Evolutionary conservation across 1,140 invertebrate species (phyloP).

Genomic region (Marisa cornuarietis): DNA sequence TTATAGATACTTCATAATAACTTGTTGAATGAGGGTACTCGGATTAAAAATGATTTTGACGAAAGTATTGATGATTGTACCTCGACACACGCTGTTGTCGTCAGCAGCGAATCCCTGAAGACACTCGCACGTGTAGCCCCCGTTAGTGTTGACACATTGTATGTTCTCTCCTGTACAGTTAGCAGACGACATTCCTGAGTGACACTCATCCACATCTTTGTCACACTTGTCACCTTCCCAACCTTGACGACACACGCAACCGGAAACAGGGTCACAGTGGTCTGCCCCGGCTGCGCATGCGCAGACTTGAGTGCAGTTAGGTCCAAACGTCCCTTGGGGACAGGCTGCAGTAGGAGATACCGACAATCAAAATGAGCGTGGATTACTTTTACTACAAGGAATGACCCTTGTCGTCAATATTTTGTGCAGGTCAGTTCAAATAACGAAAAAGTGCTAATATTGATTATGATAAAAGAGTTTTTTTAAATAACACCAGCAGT

Average conservation of each 20-base stretch:
- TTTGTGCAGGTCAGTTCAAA: no score
- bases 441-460: no score
- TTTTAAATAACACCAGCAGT: no score
- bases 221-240: conserved; percentile 36
- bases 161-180: conserved; percentile 19
- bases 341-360: conserved; percentile 11
- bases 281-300: conserved; percentile 17
- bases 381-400: no score
- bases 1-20: no score
- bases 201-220: conserved; percentile 30
- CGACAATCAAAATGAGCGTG: no score
- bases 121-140: conserved; percentile 27
- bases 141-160: conserved; percentile 29
- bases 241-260: conserved; percentile 32
- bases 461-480: no score
- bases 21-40: no score
- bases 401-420: no score
- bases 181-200: not conserved
- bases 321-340: conserved; percentile 21
- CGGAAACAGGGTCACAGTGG: conserved; percentile 26
- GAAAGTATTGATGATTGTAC: not conserved
- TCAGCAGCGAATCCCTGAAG: conserved; percentile 2
- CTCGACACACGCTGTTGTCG: not conserved
- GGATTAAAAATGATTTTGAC: no score
- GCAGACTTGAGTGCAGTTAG: conserved; percentile 25